These are phyloP conservation scores for Oreochromis niloticus DNA, from an alignment of 2,113 vertebrate species.

Conservation along the genomic window DNA sequence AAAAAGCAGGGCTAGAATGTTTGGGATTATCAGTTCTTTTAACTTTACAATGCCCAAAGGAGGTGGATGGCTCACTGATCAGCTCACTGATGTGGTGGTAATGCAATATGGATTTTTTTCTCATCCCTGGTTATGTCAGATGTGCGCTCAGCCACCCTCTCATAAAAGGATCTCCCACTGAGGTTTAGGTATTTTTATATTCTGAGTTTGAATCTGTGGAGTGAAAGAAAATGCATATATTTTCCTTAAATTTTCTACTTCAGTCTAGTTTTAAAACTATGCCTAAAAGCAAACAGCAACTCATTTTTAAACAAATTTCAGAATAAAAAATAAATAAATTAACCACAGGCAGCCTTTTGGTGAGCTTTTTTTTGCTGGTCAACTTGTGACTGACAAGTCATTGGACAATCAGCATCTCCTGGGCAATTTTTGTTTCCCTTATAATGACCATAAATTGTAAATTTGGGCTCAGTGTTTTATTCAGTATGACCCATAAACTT, in stretches of 20 bases:
- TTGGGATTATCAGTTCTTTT: neutral
- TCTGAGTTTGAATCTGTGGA: neutral
- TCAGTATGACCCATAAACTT: neutral
- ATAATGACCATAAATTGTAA: neutral
- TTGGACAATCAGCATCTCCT: neutral
- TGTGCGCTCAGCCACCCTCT: neutral
- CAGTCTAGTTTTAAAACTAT: neutral
- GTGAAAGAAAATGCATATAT: neutral
- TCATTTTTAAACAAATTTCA: neutral
- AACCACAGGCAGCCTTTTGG: neutral
- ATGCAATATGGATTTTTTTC: conserved; percentile 48
- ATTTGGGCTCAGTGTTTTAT: neutral
- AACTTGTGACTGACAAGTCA: neutral
- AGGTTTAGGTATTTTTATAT: neutral
- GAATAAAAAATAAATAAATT: neutral
- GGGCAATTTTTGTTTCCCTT: neutral
- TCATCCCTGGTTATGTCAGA: conserved; percentile 17
- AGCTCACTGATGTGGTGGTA: conserved; percentile 32
- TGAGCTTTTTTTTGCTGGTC: neutral
- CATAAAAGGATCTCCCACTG: neutral
- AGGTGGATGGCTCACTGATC: neutral
- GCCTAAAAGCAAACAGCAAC: neutral
- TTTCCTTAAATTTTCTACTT: neutral
- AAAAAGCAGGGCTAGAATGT: neutral
- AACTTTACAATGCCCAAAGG: neutral